Conservation (phyloP, 1,140 invertebrate species). For the Copidosoma floridanum region DNA sequence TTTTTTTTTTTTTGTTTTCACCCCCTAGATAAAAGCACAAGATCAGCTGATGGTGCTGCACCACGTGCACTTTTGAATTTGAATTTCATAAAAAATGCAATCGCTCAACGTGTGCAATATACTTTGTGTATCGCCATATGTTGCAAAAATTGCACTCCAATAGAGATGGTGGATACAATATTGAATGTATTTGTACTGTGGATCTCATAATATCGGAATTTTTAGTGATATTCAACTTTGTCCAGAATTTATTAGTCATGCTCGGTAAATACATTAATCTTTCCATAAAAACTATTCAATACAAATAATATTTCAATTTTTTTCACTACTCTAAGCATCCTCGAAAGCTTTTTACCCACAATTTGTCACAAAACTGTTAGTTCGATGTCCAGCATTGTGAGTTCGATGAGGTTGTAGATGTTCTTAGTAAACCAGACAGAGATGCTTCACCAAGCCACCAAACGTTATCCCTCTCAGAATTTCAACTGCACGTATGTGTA, state of each 20-base stretch:
- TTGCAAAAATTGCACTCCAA: too few species aligned
- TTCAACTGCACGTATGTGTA: slow-evolving; percentile 3
- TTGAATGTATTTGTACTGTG: neutral
- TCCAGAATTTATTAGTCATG: too few species aligned
- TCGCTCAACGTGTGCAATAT: neutral
- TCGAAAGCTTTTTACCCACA: too few species aligned
- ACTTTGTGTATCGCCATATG: slow-evolving; percentile 13
- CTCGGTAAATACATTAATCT: too few species aligned
- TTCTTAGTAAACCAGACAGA: too few species aligned
- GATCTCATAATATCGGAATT: neutral
- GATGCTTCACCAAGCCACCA: neutral
- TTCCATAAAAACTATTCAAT: too few species aligned
- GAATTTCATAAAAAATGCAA: slow-evolving; percentile 28
- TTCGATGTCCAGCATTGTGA: too few species aligned
- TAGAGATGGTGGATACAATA: too few species aligned
- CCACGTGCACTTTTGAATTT: slow-evolving; percentile 4
- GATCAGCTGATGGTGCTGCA: neutral
- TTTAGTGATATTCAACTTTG: neutral
- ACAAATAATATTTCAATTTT: too few species aligned
- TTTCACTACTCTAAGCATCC: too few species aligned
- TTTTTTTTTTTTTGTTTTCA: neutral
- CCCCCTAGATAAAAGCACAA: neutral
- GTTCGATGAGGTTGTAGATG: too few species aligned
- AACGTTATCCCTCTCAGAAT: slow-evolving; percentile 6
- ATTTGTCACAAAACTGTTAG: too few species aligned